phyloP scores from a whole-genome alignment of 2,113 vertebrate genomes.

The Neolamprologus kungweensis region DNA sequence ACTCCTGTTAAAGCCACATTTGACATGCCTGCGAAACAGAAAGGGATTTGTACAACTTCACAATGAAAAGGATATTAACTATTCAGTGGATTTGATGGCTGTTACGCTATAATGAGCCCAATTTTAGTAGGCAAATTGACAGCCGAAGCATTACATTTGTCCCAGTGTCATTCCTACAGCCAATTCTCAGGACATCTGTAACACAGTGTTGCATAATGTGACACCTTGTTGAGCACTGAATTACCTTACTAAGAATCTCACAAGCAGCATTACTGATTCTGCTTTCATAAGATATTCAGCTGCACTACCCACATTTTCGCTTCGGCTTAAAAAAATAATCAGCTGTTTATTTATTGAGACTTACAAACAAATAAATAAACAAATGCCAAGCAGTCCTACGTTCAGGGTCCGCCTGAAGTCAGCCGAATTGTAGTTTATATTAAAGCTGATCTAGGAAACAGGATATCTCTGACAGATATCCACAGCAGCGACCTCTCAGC shows the following conservation, averaged over 20 bases:
- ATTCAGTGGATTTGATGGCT: constrained; percentile 31
- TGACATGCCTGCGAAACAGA: constrained; percentile 32
- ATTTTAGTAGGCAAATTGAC: constrained; percentile 25
- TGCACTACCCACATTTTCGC: rapidly evolving
- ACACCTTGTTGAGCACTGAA: constrained; percentile 5
- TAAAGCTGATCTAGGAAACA: constrained; percentile 16
- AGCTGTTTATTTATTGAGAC: constrained; percentile 4
- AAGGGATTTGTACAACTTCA: constrained; percentile 39
- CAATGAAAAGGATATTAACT: constrained; percentile 46
- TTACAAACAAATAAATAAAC: not conserved
- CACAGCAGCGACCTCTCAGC: not conserved
- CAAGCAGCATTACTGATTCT: not conserved
- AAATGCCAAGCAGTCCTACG: not conserved
- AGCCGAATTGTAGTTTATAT: not conserved
- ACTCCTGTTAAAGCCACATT: constrained; percentile 41
- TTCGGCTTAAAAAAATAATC: not conserved
- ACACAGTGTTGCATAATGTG: not conserved
- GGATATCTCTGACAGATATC: not conserved
- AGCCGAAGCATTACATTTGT: not conserved
- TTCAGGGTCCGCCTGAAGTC: not conserved
- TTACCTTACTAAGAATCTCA: not conserved
- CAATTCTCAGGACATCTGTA: not conserved
- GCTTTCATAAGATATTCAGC: not conserved
- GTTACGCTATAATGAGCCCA: constrained; percentile 31
- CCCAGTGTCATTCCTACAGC: not conserved